These are phyloP conservation scores for Mesoclemmys tuberculata DNA, from an alignment of 2,113 vertebrate species.

Conservation along the genomic window DNA sequence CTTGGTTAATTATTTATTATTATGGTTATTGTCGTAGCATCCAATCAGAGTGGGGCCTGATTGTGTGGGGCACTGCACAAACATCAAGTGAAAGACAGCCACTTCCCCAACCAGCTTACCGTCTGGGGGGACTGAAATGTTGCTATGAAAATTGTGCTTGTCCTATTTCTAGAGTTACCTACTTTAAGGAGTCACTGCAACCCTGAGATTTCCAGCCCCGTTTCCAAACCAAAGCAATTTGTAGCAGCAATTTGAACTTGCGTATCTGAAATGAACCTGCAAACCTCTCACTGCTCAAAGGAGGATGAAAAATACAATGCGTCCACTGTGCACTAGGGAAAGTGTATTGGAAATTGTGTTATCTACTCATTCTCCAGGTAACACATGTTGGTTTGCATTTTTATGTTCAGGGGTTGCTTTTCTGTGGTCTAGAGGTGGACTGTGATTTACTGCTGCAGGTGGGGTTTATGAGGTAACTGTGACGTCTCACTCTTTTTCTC, in stretches of 20 bases:
- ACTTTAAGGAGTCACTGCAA: not conserved
- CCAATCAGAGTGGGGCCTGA: not conserved
- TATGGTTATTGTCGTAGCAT: not conserved
- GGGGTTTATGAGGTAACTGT: not conserved
- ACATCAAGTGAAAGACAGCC: not conserved
- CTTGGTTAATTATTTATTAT: not conserved
- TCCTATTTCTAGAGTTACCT: not conserved
- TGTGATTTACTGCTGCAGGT: not conserved
- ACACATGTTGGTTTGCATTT: not conserved
- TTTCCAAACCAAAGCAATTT: not conserved
- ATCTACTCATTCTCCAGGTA: not conserved
- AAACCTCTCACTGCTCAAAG: not conserved
- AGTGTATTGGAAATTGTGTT: not conserved
- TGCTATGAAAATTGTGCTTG: not conserved
- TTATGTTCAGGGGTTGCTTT: not conserved
- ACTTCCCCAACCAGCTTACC: not conserved
- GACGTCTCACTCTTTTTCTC: not conserved
- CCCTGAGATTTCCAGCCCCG: not conserved
- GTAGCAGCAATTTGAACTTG: not conserved
- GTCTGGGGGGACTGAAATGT: not conserved
- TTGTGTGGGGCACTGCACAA: not conserved
- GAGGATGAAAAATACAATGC: not conserved
- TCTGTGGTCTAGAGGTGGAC: not conserved
- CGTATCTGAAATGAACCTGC: not conserved
- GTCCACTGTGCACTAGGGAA: not conserved